Percentiles rank a stretch among this genome's conserved stretches.
phyloP scores from a whole-genome alignment of 2,113 vertebrate genomes.

The Hystrix cristata region DNA sequence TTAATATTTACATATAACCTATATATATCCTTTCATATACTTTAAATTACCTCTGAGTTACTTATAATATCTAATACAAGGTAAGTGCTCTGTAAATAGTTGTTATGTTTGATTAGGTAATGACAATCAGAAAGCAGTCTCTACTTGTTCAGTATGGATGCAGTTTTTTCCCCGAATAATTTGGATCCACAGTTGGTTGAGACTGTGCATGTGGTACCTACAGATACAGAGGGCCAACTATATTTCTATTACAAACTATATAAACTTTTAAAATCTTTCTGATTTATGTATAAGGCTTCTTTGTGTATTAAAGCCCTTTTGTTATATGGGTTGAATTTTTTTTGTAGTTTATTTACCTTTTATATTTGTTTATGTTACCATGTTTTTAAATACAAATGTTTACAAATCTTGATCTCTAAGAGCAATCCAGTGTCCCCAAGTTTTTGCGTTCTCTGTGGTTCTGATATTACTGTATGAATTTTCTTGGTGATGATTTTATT shows the following conservation, averaged over 20 bases:
- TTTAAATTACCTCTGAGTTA: not conserved
- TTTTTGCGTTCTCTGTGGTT: slow-evolving; percentile 40
- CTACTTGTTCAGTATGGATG: not conserved
- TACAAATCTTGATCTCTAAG: not conserved
- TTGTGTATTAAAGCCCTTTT: not conserved
- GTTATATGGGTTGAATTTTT: slow-evolving; percentile 20
- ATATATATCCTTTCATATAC: not conserved
- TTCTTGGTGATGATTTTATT: slow-evolving; percentile 17
- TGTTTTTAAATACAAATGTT: slow-evolving; percentile 49
- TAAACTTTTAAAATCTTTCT: not conserved
- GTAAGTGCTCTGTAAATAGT: not conserved
- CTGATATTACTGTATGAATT: slow-evolving; percentile 38
- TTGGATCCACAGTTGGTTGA: not conserved
- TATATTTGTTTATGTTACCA: not conserved
- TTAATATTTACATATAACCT: not conserved
- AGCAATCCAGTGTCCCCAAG: not conserved
- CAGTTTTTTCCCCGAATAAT: not conserved
- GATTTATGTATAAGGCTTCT: not conserved
- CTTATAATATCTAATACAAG: not conserved
- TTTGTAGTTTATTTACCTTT: slow-evolving; percentile 15
- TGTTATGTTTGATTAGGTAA: not conserved
- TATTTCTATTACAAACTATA: not conserved
- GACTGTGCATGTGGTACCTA: not conserved
- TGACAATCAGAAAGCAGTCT: not conserved
- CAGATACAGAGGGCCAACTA: not conserved